Percentiles rank a stretch among this genome's conserved stretches.
phyloP scores from a whole-genome alignment of 1,140 invertebrate genomes.

The Papilio xuthus region DNA sequence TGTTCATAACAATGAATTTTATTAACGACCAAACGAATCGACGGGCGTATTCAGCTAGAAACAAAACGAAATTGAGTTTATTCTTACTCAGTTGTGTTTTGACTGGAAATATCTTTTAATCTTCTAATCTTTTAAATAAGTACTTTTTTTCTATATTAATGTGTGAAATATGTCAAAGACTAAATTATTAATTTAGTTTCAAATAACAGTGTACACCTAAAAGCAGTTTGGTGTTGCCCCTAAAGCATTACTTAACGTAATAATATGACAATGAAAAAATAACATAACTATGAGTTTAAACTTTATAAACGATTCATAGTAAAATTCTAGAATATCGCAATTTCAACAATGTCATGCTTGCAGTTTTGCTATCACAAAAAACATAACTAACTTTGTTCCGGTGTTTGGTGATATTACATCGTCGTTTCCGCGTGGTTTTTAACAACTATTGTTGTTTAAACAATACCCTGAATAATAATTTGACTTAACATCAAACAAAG shows the following conservation, averaged over 20 bases:
- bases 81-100: background rate
- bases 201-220: no score
- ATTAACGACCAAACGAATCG: conserved; percentile 1
- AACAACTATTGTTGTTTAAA: background rate
- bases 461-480: background rate
- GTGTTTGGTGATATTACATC: background rate
- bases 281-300: background rate
- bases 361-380: background rate
- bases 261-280: background rate
- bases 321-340: background rate
- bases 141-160: background rate
- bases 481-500: background rate
- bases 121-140: background rate
- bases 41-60: background rate
- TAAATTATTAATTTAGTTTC: no score
- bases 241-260: background rate
- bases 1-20: conserved; percentile 18
- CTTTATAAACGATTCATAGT: background rate
- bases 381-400: background rate
- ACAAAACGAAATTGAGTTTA: background rate
- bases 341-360: background rate
- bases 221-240: no score
- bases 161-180: background rate
- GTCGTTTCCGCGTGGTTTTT: background rate
- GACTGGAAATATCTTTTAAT: background rate